Evolutionary conservation across 2,888 invertebrate genomes (phyloP), one percentile per base, ranked within the genome.

Genomic region (Drosophila acutilabella): DNA sequence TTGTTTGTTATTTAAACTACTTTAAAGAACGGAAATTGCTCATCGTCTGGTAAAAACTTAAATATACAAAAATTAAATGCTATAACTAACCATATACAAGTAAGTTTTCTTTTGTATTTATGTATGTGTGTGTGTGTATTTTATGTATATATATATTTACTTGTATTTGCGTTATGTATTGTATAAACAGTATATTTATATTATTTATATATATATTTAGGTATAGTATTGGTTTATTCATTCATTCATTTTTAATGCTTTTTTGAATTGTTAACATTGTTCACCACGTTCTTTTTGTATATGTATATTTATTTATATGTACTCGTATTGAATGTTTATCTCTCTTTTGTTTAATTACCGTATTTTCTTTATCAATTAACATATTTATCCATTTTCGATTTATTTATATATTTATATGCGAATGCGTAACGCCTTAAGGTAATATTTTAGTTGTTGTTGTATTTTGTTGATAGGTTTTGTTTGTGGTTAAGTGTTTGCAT

Each of bases 261-360:
- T 83, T 79, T 83, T 79, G 76, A 89, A 85, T 85, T 86, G 85
- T 86, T 86, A 86, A 86, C 85, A 86, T 89, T 89, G 87, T 86
- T 86, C 85, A 84, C 89, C 89, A 81, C 79, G 68, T 83, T 83
- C 86, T 74, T 36, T 41, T 51, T 59, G 59, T 61, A 64, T 83
- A 69, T 84, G 81, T 71, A 65, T 67, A 58, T 67, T 64, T 87
- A 77, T 80, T 78, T 76, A 72, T 71, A 56, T 78, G 70, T 74
- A 62, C 47, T 71, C 61, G 75, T 75, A 53, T 86, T 69, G 64
- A 45, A 45, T 61, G 45, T 58, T 69, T 77, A 64, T 83, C 51
- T 36, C 26, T 69, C 42, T 54, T 50, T 72, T 58, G 30, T 60
- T 51, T 14, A 5, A 36, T 33, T 18, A 23, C 23, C 23, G 6